Evolutionary conservation across 2,113 vertebrate species (phyloP), one percentile per base, ranked within the genome.

Genomic region (Shinisaurus crocodilurus): DNA sequence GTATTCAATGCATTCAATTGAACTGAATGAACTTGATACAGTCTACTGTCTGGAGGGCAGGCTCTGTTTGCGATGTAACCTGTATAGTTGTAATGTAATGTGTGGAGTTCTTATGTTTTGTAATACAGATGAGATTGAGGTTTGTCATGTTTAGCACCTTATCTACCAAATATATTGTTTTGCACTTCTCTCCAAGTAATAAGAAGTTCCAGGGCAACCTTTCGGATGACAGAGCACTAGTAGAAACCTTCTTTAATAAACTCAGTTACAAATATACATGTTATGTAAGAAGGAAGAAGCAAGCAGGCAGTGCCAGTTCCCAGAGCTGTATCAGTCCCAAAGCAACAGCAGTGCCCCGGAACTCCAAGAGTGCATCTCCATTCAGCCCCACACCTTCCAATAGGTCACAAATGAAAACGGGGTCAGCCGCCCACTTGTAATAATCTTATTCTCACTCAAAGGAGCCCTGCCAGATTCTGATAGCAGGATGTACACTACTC

Each of bases 21-120:
- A 87, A 75, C 48, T 75, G 85, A 86, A 86, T 86, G 69, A 74
- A 29, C 85, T 75, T n/a, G 85, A 86, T 86, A 75, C 25, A 76
- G 54, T 75, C 85, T 76, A 40, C 50, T 87, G n/a, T n/a, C n/a
- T n/a, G 50, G 54, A 29, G 40, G 72, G n/a, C 27, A 40, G 72
- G 27, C n/a, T 87, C 23, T 29, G n/a, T 29, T 75, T 37, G 48
- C 8, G 34, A 57, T 37, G 48, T 40, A 75, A 74, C 34, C 13
- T 57, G 70, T 57, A 72, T 75, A 60, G n/a, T 18, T 76, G 54
- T 29, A 43, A 43, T 27, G 29, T 50, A 85, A 85, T 3, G n/a
- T 63, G 23, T 82, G 54, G 63, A n/a, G n/a, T 85, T 45, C 43
- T 69, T 85, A 27, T 6, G 45, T 32, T 69, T 85, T 45, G 65